Base-by-base conservation (phyloP, 2,797 vertebrate genomes). In the Diceros bicornis region DNA sequence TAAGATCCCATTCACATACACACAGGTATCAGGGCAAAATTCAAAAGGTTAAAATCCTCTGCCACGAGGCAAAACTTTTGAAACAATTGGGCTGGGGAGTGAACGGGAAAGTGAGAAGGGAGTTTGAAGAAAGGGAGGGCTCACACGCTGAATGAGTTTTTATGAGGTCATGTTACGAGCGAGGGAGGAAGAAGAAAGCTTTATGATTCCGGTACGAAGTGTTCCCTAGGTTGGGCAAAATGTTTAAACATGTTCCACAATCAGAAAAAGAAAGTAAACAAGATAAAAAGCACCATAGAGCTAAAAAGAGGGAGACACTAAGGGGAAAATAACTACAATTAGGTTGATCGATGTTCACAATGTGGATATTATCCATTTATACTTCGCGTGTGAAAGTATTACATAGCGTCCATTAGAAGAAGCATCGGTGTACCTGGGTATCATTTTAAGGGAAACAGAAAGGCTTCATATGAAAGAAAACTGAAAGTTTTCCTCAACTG, bases 31-130 rank as follows among this genome's bases (percentile, higher is more conserved):
- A 59, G 10, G 10, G 4, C n/a, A 94, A 85, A 23, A 75, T 72
- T 93, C n/a, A 82, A 78, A 93, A 89, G 71, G 66, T 87, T 82
- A 83, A 88, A 69, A 57, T 77, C 11, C 23, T 88, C 23, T 25
- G 7, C n/a, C n/a, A 44, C 68, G 37, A 41, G 41, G 23, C n/a
- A 83, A 82, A 85, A 85, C 18, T 37, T 90, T 89, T 89, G 34
- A 20, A 83, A 44, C 77, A 75, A 41, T 20, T 74, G 18, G 21
- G 5, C 18, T 55, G 44, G 29, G 21, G 29, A 62, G 14, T 52
- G 17, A 59, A 96, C 59, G 3, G 44, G 50, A 96, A 77, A 75
- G 16, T 41, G 57, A 78, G 23, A 82, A 71, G 6, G 18, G 11
- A 16, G 12, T 57, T 64, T 94, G 69, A 87, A 16, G 57, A 66